Base-by-base conservation (phyloP, 2,797 vertebrate species). In the Streptopelia turtur region DNA sequence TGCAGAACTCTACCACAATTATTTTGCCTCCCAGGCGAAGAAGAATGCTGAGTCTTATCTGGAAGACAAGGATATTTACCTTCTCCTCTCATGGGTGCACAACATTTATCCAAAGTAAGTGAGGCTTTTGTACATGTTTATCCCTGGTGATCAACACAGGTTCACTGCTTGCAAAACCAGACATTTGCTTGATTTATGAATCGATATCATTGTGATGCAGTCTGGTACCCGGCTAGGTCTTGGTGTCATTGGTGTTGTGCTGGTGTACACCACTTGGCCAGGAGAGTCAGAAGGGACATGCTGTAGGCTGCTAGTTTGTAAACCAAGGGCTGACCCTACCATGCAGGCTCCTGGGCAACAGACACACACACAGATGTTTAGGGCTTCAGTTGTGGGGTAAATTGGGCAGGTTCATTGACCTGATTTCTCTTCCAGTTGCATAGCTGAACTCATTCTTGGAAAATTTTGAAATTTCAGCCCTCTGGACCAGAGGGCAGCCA, bases 21-120 rank as follows among this genome's bases (percentile, higher is more conserved):
- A 74, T 16, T 98, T 99, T 94, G 98, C 98, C 2, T 91, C 90
- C 4, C 98, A 97, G n/a, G 75, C 98, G 6, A 83, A 83, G 17
- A 74, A 96, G 70, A 72, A 97, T 15, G 81, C 97, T 16, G 95
- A 97, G 45, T 97, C 97, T 43, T 97, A 93, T 45, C 95, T 98
- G 55, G 97, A 97, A 20, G 49, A 90, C 6, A 97, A 98, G 8
- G 99, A 99, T 87, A 96, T 96, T 85, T 94, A 95, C 87, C 98
- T 98, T 76, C 95, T 99, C 82, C 98, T 99, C 84, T 79, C 96
- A 9, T 99, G 99, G 99, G 98, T 98, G 94, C 97, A 98, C 61
- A 96, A 97, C 78, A 74, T 95, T 57, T 99, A 99, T 86, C 98
- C 98, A 60, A 97, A 98, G 99, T 99, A 98, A 98, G 99, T 95